These are phyloP conservation scores for Formica selysi DNA, from an alignment of 1,140 invertebrate genomes.

Conservation along the genomic window DNA sequence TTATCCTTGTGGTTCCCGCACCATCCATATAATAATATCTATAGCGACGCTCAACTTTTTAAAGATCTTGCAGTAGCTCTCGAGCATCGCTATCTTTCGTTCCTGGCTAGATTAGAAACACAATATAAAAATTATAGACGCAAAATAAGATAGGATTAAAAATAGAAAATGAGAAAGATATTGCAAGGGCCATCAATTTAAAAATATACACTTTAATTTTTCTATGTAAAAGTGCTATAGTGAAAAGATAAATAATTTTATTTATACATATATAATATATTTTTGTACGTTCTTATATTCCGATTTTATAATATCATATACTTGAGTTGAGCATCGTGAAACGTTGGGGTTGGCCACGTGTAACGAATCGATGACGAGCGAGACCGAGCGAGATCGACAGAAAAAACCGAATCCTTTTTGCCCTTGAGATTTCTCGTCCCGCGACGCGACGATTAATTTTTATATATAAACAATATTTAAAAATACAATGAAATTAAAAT, in stretches of 20 bases:
- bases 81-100: not conserved
- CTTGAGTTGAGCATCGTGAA: constrained; percentile 13
- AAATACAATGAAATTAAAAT: too few relatives aligned
- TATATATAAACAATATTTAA: too few relatives aligned
- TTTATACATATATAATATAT: not conserved
- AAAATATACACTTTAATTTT: too few relatives aligned
- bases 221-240: too few relatives aligned
- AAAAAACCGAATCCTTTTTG: constrained; percentile 10
- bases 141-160: too few relatives aligned
- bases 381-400: constrained; percentile 6
- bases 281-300: not conserved
- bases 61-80: not conserved
- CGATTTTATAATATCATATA: not conserved
- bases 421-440: too few relatives aligned
- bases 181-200: too few relatives aligned
- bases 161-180: too few relatives aligned
- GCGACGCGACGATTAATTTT: not conserved
- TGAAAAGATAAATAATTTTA: too few relatives aligned
- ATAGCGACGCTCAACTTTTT: constrained; percentile 58
- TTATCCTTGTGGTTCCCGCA: constrained; percentile 47
- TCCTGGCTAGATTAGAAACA: not conserved
- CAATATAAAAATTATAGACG: not conserved
- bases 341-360: constrained; percentile 6
- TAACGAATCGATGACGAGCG: constrained; percentile 31
- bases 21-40: constrained; percentile 59